These are phyloP conservation scores for Meleagris gallopavo DNA, from an alignment of 2,113 vertebrate genomes.

Conservation along the genomic window DNA sequence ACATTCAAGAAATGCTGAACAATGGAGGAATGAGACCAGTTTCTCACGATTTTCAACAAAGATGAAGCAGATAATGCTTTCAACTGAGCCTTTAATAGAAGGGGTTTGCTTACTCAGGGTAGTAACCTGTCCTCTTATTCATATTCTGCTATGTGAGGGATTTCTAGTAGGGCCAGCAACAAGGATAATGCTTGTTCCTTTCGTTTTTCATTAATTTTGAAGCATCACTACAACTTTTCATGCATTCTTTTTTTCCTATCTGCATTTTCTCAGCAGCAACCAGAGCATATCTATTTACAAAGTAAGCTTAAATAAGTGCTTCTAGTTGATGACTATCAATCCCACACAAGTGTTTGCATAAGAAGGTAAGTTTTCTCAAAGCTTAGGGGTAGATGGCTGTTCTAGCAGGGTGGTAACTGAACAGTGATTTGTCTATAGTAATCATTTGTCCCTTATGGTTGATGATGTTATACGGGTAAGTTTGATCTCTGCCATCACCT, in stretches of 20 bases:
- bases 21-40: not conserved
- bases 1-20: not conserved
- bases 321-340: slow-evolving; percentile 43
- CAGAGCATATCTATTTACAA: not conserved
- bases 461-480: not conserved
- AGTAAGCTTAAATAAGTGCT: slow-evolving; percentile 35
- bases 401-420: slow-evolving; percentile 49
- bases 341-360: slow-evolving; percentile 20
- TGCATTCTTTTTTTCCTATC: not conserved
- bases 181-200: not conserved
- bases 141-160: not conserved
- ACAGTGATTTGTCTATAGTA: slow-evolving; percentile 55
- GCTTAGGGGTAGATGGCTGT: not conserved
- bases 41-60: not conserved
- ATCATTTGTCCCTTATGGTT: slow-evolving; percentile 49
- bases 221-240: not conserved
- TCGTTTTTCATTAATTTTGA: slow-evolving; percentile 4
- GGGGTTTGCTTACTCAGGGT: not conserved
- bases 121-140: not conserved
- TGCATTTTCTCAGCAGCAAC: slow-evolving; percentile 20
- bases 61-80: not conserved
- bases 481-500: slow-evolving; percentile 34
- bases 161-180: not conserved
- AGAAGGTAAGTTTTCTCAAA: slow-evolving; percentile 54
- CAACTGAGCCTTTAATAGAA: not conserved